phyloP scores from a whole-genome alignment of 2,113 vertebrate species.

The Plecotus auritus region DNA sequence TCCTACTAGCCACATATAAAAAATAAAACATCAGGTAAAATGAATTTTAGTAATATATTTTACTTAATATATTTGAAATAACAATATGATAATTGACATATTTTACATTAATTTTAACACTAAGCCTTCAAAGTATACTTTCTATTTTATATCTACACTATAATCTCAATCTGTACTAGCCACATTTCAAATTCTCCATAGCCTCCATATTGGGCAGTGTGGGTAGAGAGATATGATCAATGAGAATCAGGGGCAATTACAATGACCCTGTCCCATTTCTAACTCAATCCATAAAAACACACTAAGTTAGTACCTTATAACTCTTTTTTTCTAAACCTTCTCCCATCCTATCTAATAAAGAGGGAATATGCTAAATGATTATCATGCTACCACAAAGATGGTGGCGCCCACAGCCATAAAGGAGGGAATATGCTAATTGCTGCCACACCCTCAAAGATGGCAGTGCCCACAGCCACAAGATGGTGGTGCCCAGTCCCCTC shows the following conservation, averaged over 20 bases:
- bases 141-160: not conserved
- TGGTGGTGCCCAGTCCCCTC: too few species aligned
- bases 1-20: not conserved
- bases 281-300: not conserved
- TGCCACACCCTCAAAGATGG: too few species aligned
- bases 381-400: too few species aligned
- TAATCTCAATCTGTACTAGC: not conserved
- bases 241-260: not conserved
- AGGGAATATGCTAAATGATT: too few species aligned
- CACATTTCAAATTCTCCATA: not conserved
- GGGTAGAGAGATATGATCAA: not conserved
- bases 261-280: not conserved
- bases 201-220: accelerated
- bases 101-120: not conserved
- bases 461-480: too few species aligned
- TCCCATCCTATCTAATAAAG: too few species aligned
- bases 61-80: not conserved
- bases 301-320: not conserved
- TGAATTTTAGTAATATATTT: not conserved
- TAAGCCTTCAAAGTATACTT: not conserved
- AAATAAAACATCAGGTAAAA: not conserved
- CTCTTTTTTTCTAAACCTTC: not conserved
- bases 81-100: not conserved
- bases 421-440: too few species aligned
- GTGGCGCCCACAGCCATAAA: too few species aligned